These are phyloP conservation scores for Bhutanitis thaidina DNA, from an alignment of 2,888 invertebrate genomes.

Conservation along the genomic window DNA sequence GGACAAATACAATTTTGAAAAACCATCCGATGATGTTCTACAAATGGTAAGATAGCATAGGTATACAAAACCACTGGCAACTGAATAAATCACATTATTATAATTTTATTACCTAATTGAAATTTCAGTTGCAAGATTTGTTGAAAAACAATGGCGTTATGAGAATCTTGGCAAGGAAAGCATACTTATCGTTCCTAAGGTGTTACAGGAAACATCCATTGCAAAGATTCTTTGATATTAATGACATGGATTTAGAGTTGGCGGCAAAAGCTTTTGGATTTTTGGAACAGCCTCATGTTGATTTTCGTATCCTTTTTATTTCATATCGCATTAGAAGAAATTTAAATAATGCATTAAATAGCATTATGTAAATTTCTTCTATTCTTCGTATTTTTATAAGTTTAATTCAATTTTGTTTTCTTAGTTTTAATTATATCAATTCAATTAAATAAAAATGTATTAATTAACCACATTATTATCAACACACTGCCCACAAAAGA, in stretches of 20 bases:
- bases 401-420: no score
- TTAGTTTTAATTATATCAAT: no score
- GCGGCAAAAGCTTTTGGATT: conserved; percentile 98
- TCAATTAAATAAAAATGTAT: no score
- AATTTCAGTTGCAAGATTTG: conserved; percentile 91
- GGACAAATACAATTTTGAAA: conserved; percentile 85
- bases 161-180: conserved; percentile 94
- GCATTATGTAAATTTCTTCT: no score
- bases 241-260: conserved; percentile 90
- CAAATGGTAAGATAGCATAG: conserved; percentile 44
- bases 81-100: conserved; percentile 3
- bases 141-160: conserved; percentile 95
- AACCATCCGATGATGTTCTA: conserved; percentile 49
- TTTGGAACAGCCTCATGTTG: conserved; percentile 93
- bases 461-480: no score
- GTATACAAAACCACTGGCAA: no score
- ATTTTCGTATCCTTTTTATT: conserved; percentile 85
- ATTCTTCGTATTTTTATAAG: no score
- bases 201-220: conserved; percentile 97
- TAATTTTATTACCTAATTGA: not conserved
- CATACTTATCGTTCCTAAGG: conserved; percentile 95
- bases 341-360: no score
- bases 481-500: no score
- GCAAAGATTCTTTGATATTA: conserved; percentile 94
- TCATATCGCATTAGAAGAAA: not conserved